A percentile compares a stretch with the other conserved stretches of the same genome.
Conservation (phyloP, 1,140 invertebrate species). For the Thalassaphorura encarpata region DNA sequence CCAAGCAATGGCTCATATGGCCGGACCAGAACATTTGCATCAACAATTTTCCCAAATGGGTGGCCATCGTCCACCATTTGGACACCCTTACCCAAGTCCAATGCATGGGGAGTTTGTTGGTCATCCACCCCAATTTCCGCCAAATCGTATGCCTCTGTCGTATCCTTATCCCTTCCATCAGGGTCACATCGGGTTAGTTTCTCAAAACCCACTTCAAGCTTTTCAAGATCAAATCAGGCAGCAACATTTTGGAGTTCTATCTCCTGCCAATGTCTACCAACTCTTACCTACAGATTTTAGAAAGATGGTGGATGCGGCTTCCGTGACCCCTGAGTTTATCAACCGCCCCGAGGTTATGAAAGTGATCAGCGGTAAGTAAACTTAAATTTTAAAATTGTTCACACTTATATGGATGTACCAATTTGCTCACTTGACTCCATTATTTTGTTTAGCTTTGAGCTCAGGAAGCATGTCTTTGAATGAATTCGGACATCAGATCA, state of each 20-base stretch:
- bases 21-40: too few species aligned
- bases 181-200: not conserved
- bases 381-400: not conserved
- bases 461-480: conserved; percentile 61
- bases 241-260: not conserved
- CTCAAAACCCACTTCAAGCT: not conserved
- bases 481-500: conserved; percentile 61
- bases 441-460: conserved; percentile 45
- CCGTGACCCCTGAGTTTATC: conserved; percentile 48
- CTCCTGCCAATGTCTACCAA: not conserved
- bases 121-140: not conserved
- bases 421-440: not conserved
- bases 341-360: conserved; percentile 61
- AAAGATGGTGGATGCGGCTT: conserved; percentile 44
- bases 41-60: too few species aligned
- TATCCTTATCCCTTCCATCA: not conserved
- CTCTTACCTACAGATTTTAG: conserved; percentile 46
- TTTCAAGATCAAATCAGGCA: not conserved
- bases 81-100: not conserved
- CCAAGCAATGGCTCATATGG: too few species aligned
- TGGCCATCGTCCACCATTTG: not conserved
- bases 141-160: not conserved
- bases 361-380: conserved; percentile 51
- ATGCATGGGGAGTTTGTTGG: not conserved
- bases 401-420: not conserved